Percentiles rank a stretch among this genome's conserved stretches.
phyloP scores from a whole-genome alignment of 1,140 invertebrate species.

The Aphidius gifuensis region DNA sequence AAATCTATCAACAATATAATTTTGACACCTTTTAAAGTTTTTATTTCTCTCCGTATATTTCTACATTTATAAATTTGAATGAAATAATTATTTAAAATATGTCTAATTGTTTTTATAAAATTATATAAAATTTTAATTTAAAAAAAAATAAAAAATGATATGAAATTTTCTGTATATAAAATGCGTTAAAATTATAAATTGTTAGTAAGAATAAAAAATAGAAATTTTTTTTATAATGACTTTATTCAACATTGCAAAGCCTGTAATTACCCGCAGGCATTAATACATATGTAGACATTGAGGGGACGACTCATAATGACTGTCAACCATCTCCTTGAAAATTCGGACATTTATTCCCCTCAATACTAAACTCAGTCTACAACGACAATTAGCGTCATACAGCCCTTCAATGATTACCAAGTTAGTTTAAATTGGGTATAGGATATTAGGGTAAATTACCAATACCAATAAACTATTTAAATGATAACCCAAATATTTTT shows the following conservation, averaged over 20 bases:
- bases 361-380: neutral
- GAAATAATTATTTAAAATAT: too few relatives aligned
- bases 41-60: too few relatives aligned
- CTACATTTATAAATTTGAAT: too few relatives aligned
- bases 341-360: slow-evolving; percentile 21
- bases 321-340: neutral
- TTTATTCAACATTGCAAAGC: slow-evolving; percentile 51
- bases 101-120: too few relatives aligned
- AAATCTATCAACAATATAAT: too few relatives aligned
- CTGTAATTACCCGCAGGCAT: slow-evolving; percentile 52
- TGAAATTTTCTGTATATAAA: too few relatives aligned
- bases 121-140: too few relatives aligned
- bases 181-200: too few relatives aligned
- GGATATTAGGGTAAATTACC: slow-evolving; percentile 44
- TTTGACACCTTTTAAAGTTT: too few relatives aligned
- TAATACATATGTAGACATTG: slow-evolving; percentile 1
- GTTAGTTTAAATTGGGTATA: slow-evolving; percentile 52
- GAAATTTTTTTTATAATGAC: slow-evolving; percentile 38
- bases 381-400: slow-evolving; percentile 45
- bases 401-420: slow-evolving; percentile 45
- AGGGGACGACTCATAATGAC: neutral
- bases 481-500: neutral
- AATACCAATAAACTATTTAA: slow-evolving; percentile 34
- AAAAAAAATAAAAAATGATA: too few relatives aligned
- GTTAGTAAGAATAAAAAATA: too few relatives aligned